phyloP scores from a whole-genome alignment of 1,140 invertebrate genomes.

The Vanessa atalanta region DNA sequence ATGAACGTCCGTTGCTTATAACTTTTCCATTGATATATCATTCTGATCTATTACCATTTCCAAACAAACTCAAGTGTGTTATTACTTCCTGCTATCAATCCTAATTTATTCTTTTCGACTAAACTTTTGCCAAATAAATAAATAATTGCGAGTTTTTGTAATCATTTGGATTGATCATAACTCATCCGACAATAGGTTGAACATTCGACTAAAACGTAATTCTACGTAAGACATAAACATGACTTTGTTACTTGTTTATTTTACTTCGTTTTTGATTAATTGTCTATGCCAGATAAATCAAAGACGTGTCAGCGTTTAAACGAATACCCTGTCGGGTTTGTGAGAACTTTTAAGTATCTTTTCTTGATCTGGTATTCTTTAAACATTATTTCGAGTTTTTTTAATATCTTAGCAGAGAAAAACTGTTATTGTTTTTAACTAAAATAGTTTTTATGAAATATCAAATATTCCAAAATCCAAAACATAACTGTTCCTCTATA shows the following conservation, averaged over 20 bases:
- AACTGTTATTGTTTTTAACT: too few relatives aligned
- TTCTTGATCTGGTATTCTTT: neutral
- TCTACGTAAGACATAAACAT: neutral
- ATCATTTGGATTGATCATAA: neutral
- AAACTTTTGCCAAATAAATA: neutral
- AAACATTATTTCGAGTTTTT: neutral
- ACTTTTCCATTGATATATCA: neutral
- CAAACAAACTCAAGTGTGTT: slow-evolving; percentile 2
- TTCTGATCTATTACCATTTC: neutral
- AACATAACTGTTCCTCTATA: too few relatives aligned
- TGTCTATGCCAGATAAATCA: neutral
- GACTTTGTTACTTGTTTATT: neutral
- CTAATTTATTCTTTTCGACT: slow-evolving; percentile 3
- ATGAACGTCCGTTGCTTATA: too few relatives aligned
- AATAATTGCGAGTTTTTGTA: neutral
- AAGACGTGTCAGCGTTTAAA: neutral
- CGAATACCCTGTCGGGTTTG: neutral
- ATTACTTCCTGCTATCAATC: neutral
- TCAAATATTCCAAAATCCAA: too few relatives aligned
- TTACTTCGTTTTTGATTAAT: neutral
- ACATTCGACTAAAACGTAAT: neutral
- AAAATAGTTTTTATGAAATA: too few relatives aligned
- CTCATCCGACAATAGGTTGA: neutral
- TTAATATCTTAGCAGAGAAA: too few relatives aligned
- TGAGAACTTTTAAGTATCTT: neutral